Percentiles rank a stretch among this genome's conserved stretches.
Conservation (phyloP, 2,797 vertebrate genomes). For the Uromys caudimaculatus region DNA sequence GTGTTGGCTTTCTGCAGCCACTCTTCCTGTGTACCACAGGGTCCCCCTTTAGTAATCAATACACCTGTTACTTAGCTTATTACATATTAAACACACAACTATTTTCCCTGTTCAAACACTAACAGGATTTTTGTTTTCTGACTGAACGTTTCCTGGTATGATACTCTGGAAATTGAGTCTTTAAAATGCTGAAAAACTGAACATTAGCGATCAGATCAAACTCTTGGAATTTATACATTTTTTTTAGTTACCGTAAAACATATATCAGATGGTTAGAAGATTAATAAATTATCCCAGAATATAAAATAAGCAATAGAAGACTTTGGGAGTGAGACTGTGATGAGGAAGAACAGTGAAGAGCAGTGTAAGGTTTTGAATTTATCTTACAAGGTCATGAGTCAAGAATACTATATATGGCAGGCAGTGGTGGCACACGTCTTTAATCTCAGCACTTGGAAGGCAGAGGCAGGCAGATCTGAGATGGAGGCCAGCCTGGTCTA, state of each 20-base stretch:
- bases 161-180: neutral
- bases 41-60: neutral
- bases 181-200: conserved; percentile 38
- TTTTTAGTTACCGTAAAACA: conserved; percentile 37
- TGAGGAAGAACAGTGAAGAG: neutral
- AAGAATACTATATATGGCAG: neutral
- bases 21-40: neutral
- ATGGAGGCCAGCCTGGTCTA: neutral
- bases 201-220: conserved; percentile 39
- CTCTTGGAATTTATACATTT: neutral
- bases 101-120: conserved; percentile 3
- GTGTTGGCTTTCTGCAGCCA: neutral
- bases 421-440: neutral
- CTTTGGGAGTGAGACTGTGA: neutral
- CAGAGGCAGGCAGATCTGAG: neutral
- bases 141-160: neutral
- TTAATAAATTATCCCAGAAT: conserved; percentile 17
- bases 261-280: conserved; percentile 30
- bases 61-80: neutral
- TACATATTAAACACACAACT: conserved; percentile 33
- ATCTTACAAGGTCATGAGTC: neutral
- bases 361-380: neutral
- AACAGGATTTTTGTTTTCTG: neutral
- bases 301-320: conserved; percentile 16
- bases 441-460: neutral